Evolutionary conservation across 2,888 invertebrate species (phyloP).

Genomic region (Coleophora flavipennella): DNA sequence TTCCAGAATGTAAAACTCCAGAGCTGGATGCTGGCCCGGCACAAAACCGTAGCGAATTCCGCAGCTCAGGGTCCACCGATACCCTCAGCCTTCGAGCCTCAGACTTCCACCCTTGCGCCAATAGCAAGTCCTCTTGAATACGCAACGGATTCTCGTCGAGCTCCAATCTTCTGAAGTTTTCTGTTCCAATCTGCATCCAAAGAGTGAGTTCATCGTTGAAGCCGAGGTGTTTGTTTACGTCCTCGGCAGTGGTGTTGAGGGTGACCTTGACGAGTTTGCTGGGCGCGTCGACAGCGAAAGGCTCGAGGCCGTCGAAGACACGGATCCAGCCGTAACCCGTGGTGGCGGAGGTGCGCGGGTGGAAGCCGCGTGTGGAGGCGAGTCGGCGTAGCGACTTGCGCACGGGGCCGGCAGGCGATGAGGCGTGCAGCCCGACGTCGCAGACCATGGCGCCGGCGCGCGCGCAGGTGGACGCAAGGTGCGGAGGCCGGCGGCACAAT

Average conservation of each 20-base stretch:
- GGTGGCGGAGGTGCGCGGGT: conserved; percentile 34
- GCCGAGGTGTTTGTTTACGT: conserved; percentile 62
- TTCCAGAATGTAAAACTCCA: conserved; percentile 58
- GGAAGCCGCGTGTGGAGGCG: conserved; percentile 66
- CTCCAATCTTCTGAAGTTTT: conserved; percentile 67
- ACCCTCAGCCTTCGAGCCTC: conserved; percentile 72
- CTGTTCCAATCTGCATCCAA: conserved; percentile 73
- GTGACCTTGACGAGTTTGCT: conserved; percentile 72
- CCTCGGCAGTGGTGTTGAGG: conserved; percentile 70
- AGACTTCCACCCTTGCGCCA: conserved; percentile 73
- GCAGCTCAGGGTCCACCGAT: conserved; percentile 77
- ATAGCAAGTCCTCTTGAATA: conserved; percentile 75
- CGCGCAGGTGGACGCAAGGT: conserved; percentile 48
- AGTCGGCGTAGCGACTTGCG: conserved; percentile 64
- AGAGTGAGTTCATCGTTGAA: conserved; percentile 60
- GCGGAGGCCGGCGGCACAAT: conserved; percentile 44
- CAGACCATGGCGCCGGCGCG: conserved; percentile 60
- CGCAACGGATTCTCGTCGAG: conserved; percentile 70
- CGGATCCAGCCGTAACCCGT: conserved; percentile 74
- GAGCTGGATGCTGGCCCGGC: conserved; percentile 70
- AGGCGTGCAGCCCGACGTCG: conserved; percentile 59
- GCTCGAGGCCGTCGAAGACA: conserved; percentile 72
- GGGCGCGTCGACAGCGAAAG: conserved; percentile 62
- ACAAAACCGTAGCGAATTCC: conserved; percentile 75
- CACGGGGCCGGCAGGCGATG: conserved; percentile 57